Percentiles rank a stretch among this genome's conserved stretches.
Evolutionary conservation across 1,140 invertebrate species (phyloP).

Genomic region (Melitaea cinxia): DNA sequence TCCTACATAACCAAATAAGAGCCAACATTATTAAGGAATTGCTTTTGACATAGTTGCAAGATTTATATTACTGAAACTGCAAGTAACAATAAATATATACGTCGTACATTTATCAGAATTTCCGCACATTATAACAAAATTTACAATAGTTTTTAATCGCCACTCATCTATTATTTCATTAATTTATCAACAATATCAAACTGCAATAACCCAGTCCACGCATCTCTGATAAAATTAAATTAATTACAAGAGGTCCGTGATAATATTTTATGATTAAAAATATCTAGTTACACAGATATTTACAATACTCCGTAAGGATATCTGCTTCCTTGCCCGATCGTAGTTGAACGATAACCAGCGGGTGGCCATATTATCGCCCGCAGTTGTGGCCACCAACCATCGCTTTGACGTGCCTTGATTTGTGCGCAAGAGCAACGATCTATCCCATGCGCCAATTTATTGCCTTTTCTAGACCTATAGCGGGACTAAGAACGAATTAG

Average conservation of each 20-base stretch:
- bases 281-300: conserved; percentile 8
- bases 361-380: conserved; percentile 66
- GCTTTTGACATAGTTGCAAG: too few relatives aligned
- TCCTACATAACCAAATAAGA: neutral
- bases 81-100: too few relatives aligned
- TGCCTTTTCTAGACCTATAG: conserved; percentile 60
- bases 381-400: conserved; percentile 59
- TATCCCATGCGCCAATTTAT: conserved; percentile 65
- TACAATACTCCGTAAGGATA: conserved; percentile 2
- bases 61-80: too few relatives aligned
- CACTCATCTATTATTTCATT: too few relatives aligned
- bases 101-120: too few relatives aligned
- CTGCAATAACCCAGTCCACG: too few relatives aligned
- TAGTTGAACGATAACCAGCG: conserved; percentile 57
- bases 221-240: neutral
- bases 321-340: conserved; percentile 10
- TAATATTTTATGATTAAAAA: neutral
- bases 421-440: conserved; percentile 66
- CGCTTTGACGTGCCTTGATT: conserved; percentile 70
- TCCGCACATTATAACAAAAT: too few relatives aligned
- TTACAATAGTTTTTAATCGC: too few relatives aligned
- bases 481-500: conserved; percentile 59
- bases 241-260: neutral
- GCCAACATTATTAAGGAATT: neutral
- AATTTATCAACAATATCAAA: too few relatives aligned